A percentile compares a stretch with the other conserved stretches of the same genome.
Conservation (phyloP, 2,888 invertebrate species). For the Blomia tropicalis region DNA sequence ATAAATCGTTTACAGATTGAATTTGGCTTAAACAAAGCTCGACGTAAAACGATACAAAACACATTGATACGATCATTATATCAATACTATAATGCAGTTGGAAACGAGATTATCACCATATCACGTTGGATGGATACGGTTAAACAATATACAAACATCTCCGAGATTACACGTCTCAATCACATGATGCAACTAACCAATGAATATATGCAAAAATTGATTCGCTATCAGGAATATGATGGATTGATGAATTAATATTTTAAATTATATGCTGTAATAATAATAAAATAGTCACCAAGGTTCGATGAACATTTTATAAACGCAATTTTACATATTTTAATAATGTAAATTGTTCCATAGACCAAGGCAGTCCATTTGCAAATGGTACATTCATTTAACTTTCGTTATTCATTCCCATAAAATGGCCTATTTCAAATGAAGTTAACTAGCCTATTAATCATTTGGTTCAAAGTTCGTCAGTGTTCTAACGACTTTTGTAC, state of each 20-base stretch:
- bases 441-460: too few relatives aligned
- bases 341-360: too few relatives aligned
- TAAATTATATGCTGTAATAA: too few relatives aligned
- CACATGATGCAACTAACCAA: slow-evolving; percentile 3
- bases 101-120: not conserved
- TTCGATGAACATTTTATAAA: too few relatives aligned
- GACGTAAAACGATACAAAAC: not conserved
- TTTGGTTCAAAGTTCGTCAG: too few relatives aligned
- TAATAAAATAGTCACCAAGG: too few relatives aligned
- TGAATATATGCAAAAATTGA: not conserved
- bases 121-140: slow-evolving; percentile 5
- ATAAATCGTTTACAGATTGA: not conserved
- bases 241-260: not conserved
- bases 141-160: not conserved
- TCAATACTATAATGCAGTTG: not conserved
- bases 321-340: too few relatives aligned
- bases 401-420: too few relatives aligned
- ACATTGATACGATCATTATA: not conserved
- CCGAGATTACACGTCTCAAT: not conserved
- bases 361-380: too few relatives aligned
- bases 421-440: too few relatives aligned
- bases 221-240: slow-evolving; percentile 3
- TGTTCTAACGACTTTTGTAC: too few relatives aligned
- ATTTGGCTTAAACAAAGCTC: not conserved
- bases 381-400: too few relatives aligned